Evolutionary conservation across 1,140 invertebrate genomes (phyloP).

Genomic region (Drosophila virilis): DNA sequence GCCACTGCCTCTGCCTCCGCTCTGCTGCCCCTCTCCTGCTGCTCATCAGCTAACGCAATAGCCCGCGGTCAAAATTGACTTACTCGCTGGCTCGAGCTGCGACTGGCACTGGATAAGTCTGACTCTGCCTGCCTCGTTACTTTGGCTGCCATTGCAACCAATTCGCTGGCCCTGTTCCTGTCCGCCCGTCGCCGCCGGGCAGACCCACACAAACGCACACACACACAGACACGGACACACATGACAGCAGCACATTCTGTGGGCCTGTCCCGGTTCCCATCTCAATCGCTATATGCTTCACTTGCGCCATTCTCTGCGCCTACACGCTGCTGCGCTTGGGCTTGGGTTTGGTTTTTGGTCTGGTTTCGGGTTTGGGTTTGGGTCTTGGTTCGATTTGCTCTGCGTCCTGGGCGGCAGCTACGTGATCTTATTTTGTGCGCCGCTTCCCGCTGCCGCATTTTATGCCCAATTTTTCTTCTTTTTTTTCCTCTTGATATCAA

Average conservation of each 20-base stretch:
- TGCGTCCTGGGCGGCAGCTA: conserved; percentile 60
- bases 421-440: conserved; percentile 77
- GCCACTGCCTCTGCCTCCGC: background rate
- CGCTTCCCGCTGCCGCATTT: conserved; percentile 55
- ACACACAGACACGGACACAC: conserved; percentile 16
- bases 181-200: conserved; percentile 48
- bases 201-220: conserved; percentile 34
- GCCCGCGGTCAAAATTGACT: conserved; percentile 77
- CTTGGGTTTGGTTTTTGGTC: conserved; percentile 12
- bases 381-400: conserved; percentile 14
- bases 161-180: conserved; percentile 32
- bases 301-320: conserved; percentile 72
- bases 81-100: conserved; percentile 40
- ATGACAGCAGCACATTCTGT: conserved; percentile 17
- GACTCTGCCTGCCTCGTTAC: conserved; percentile 13
- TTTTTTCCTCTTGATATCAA: conserved; percentile 64
- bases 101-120: conserved; percentile 17
- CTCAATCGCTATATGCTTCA: conserved; percentile 60
- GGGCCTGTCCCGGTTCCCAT: conserved; percentile 2
- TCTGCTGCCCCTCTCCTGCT: background rate
- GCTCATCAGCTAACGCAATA: conserved; percentile 81
- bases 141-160: conserved; percentile 39
- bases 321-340: conserved; percentile 34
- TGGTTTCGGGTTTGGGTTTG: conserved; percentile 11
- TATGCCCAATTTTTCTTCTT: conserved; percentile 67